phyloP scores from a whole-genome alignment of 2,113 vertebrate genomes.

The Pedionomus torquatus region DNA sequence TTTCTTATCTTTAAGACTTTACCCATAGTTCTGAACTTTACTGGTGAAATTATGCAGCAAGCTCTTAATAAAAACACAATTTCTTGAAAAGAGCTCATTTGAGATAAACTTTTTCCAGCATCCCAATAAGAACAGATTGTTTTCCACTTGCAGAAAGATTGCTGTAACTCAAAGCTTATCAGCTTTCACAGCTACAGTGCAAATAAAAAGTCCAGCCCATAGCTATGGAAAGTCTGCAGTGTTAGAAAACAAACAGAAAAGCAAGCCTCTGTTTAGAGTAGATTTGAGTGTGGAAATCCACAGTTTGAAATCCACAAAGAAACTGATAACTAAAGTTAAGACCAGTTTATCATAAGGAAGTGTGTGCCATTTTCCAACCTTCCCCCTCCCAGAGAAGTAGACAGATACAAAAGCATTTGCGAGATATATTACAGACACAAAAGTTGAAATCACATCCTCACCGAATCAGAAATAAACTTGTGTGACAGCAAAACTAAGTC shows the following conservation, averaged over 20 bases:
- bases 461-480: neutral
- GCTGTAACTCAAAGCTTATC: neutral
- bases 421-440: neutral
- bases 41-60: neutral
- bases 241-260: constrained; percentile 30
- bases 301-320: neutral
- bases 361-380: neutral
- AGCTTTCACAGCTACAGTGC: neutral
- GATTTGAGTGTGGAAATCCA: constrained; percentile 15
- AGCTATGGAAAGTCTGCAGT: neutral
- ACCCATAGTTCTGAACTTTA: neutral
- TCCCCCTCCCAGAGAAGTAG: neutral
- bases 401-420: neutral
- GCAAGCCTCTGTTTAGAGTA: constrained; percentile 25
- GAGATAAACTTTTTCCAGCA: neutral
- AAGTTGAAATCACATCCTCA: neutral
- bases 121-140: neutral
- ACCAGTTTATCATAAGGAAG: constrained; percentile 33
- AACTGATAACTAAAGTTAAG: constrained; percentile 8
- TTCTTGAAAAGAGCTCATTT: neutral
- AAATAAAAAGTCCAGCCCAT: neutral
- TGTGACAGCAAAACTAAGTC: neutral
- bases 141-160: neutral
- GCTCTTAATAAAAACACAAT: neutral
- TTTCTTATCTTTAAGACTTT: neutral